These are phyloP conservation scores for Aspidapion aeneum DNA, from an alignment of 2,888 invertebrate species.

Conservation along the genomic window DNA sequence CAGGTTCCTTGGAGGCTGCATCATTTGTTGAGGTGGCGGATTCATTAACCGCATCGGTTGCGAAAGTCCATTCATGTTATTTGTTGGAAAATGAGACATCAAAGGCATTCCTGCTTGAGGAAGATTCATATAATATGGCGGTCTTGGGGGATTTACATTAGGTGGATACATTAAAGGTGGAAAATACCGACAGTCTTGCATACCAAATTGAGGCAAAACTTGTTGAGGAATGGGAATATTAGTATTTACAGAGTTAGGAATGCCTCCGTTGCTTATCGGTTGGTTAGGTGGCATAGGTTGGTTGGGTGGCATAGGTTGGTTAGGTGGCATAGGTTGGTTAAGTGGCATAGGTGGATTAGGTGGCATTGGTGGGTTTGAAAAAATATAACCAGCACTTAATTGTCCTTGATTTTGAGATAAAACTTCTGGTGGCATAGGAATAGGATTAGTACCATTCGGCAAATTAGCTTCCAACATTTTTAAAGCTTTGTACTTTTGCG, in stretches of 20 bases:
- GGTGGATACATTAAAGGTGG: slow-evolving; percentile 15
- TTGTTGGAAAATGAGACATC: slow-evolving; percentile 10
- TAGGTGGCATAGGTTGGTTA: not conserved
- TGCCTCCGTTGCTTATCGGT: not conserved
- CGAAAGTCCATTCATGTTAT: slow-evolving; percentile 26
- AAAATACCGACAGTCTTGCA: not conserved
- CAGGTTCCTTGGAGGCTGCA: slow-evolving; percentile 18
- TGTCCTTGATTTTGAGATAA: too few relatives aligned
- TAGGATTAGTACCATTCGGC: not conserved
- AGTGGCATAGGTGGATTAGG: not conserved
- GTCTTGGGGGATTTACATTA: slow-evolving; percentile 20
- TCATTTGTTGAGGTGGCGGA: slow-evolving; percentile 24
- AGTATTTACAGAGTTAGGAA: not conserved
- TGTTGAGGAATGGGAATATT: slow-evolving; percentile 19
- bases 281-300: too few relatives aligned
- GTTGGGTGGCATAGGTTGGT: not conserved
- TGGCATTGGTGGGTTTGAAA: not conserved
- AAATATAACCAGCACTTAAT: not conserved
- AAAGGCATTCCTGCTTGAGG: slow-evolving; percentile 22
- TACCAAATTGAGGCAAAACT: not conserved
- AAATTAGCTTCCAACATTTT: not conserved
- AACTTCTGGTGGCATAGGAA: too few relatives aligned
- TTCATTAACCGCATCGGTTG: slow-evolving; percentile 35
- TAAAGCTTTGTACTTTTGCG: slow-evolving; percentile 50
- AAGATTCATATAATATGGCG: slow-evolving; percentile 30